These are phyloP conservation scores for Mesoclemmys tuberculata DNA, from an alignment of 2,113 vertebrate genomes.

Conservation along the genomic window DNA sequence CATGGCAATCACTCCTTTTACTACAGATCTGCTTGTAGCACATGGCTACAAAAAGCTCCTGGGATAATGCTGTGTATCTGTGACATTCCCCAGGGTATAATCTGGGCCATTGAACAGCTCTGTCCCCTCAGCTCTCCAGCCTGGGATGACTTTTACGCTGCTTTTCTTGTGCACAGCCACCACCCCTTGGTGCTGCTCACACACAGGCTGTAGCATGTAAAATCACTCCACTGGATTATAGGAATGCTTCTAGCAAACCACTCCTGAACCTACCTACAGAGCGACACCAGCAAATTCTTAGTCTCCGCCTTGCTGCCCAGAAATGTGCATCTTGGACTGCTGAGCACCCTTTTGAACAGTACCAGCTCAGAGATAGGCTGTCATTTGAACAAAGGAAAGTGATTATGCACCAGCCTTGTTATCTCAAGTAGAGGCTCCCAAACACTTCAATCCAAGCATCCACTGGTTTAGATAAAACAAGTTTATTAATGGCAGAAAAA, in stretches of 20 bases:
- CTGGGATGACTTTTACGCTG: too few species aligned
- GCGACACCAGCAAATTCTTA: neutral
- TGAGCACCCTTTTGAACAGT: neutral
- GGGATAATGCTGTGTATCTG: neutral
- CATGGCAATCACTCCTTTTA: fast-evolving
- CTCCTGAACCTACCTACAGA: neutral
- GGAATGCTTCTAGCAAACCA: neutral
- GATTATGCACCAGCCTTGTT: neutral
- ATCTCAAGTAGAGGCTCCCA: neutral
- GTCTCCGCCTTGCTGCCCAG: neutral
- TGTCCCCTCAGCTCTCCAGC: too few species aligned
- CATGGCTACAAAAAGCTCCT: neutral
- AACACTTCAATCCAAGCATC: neutral
- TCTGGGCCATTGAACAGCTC: too few species aligned
- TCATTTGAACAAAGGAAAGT: neutral
- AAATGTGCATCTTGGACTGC: neutral
- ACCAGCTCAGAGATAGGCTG: neutral
- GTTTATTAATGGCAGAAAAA: neutral
- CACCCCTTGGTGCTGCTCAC: neutral
- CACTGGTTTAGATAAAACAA: neutral
- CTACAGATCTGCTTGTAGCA: neutral
- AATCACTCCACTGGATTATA: neutral
- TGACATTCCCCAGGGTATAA: neutral
- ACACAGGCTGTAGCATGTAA: neutral
- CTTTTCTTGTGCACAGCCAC: neutral